Evolutionary conservation across 2,888 invertebrate species (phyloP), one percentile per base, ranked within the genome.

Genomic region (Aquatica leii): DNA sequence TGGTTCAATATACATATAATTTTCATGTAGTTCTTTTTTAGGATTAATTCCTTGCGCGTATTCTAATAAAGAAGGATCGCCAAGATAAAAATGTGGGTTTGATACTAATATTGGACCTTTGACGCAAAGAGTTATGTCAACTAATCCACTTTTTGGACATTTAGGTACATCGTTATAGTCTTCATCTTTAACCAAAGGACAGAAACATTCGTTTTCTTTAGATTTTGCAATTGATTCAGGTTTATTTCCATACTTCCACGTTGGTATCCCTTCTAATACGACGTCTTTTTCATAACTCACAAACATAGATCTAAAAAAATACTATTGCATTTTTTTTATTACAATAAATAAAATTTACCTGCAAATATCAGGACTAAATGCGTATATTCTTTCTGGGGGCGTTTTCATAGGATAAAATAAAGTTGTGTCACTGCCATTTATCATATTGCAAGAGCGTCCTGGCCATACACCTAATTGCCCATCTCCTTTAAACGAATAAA

Each of bases 21-120:
- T 87, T 49, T 84, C 84, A 69, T 90, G 90, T 35, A 83, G 81
- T 54, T 83, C 81, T 64, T 80, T 80, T 9, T 84, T 78, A 0
- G 89, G 88, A 0, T 76, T 74, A 35, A 89, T 67, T 4, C 88
- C 88, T 0, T 74, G 79, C 63, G 86, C 85, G 74, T 81, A 87
- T 0, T 83, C 81, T 3, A 84, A 72, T 6, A 88, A 77, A 48
- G 83, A 82, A 4, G 84, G 83, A 9, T 86, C 86, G 0, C 79
- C 88, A 14, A 87, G 80, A 75, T 87, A 85, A 80, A 86, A 89
- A 79, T 91, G 91, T 0, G 91, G 90, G 63, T 87, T 82, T 0
- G 90, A 89, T 12, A 86, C 82, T 35, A 88, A 82, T 17, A 88
- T 84, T 0, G 90, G 89, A 0, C 85, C 86, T 5, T 86, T 86